phyloP scores from a whole-genome alignment of 1,140 invertebrate species.

The Choristoneura fumiferana region DNA sequence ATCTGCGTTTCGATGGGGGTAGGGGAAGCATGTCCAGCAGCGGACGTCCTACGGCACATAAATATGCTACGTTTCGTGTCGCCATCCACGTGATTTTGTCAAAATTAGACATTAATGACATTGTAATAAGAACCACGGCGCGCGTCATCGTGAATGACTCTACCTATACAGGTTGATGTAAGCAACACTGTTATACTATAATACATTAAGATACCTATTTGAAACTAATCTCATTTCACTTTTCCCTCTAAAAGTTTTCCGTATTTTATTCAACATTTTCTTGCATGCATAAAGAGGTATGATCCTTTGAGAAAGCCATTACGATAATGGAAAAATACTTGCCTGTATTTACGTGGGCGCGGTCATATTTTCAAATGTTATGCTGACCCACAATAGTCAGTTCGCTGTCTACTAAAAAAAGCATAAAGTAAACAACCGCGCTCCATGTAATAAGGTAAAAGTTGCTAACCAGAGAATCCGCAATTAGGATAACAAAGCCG shows the following conservation, averaged over 20 bases:
- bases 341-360: not conserved
- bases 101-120: no score
- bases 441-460: slow-evolving; percentile 25
- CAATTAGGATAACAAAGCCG: slow-evolving; percentile 56
- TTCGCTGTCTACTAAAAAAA: slow-evolving; percentile 8
- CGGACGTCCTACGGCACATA: no score
- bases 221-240: not conserved
- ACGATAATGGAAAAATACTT: slow-evolving; percentile 17
- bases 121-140: no score
- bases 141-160: no score
- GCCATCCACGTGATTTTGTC: no score
- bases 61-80: no score
- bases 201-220: no score
- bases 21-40: no score
- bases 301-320: slow-evolving; percentile 11
- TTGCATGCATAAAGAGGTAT: slow-evolving; percentile 8
- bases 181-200: no score
- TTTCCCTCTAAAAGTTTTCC: not conserved
- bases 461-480: slow-evolving; percentile 34
- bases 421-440: slow-evolving; percentile 20
- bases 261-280: not conserved
- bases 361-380: slow-evolving; percentile 10
- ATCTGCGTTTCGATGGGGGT: no score
- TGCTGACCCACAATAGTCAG: slow-evolving; percentile 17
- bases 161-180: no score